Evolutionary conservation across 2,888 invertebrate species (phyloP).

Genomic region (Cacoxenus indagator): DNA sequence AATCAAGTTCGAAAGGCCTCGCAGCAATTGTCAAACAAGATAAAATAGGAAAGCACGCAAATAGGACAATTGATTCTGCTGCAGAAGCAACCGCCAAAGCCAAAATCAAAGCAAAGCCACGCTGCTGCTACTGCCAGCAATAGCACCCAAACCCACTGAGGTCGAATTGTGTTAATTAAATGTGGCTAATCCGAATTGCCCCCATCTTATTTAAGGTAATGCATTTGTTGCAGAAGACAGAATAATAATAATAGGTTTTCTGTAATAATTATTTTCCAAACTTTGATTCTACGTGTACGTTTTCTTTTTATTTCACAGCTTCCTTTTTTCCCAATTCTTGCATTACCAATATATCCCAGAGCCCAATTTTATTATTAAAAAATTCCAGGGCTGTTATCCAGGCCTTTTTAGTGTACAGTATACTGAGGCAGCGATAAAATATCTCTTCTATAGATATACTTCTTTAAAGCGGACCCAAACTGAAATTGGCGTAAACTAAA

Average conservation of each 20-base stretch:
- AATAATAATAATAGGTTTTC: not conserved
- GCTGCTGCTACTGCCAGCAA: not conserved
- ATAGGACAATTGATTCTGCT: constrained; percentile 19
- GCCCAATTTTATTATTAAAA: too few relatives aligned
- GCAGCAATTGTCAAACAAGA: not conserved
- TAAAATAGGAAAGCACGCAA: not conserved
- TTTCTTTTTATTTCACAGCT: constrained; percentile 1
- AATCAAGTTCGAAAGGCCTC: not conserved
- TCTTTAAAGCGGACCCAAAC: too few relatives aligned
- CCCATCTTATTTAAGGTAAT: constrained; percentile 17
- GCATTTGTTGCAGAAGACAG: not conserved
- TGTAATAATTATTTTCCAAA: too few relatives aligned
- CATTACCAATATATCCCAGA: too few relatives aligned
- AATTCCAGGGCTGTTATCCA: not conserved
- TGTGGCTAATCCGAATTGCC: not conserved
- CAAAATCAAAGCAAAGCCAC: not conserved
- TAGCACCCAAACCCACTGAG: not conserved
- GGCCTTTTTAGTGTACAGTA: too few relatives aligned
- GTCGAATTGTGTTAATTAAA: constrained; percentile 32
- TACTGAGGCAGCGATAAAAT: not conserved
- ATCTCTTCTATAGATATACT: too few relatives aligned
- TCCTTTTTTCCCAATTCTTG: not conserved
- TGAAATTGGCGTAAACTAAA: too few relatives aligned
- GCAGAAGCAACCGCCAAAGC: constrained; percentile 1
- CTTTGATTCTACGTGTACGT: too few relatives aligned